These are phyloP conservation scores for Sula dactylatra DNA, from an alignment of 2,113 vertebrate genomes.

Conservation along the genomic window DNA sequence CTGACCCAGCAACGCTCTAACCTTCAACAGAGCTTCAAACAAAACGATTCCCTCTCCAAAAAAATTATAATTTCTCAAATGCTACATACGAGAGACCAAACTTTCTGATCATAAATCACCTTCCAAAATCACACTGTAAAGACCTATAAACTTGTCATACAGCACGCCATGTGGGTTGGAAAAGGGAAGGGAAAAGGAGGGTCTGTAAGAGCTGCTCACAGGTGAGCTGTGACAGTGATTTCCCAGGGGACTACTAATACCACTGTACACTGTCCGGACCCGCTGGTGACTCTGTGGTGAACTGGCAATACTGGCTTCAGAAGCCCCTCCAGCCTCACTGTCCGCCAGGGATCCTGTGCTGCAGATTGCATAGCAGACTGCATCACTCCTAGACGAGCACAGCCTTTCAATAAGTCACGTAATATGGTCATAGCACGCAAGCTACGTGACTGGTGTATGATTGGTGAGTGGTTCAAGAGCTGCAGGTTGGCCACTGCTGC, in stretches of 20 bases:
- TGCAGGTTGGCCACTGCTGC: neutral
- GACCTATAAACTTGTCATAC: neutral
- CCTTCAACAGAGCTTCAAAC: neutral
- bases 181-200: neutral
- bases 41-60: neutral
- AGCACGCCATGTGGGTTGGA: accelerated
- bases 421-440: accelerated
- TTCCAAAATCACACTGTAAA: neutral
- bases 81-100: neutral
- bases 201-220: neutral
- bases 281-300: neutral
- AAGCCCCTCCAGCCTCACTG: neutral
- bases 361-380: neutral
- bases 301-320: accelerated
- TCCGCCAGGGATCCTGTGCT: neutral
- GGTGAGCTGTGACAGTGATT: neutral
- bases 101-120: neutral
- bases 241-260: neutral
- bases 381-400: neutral
- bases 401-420: no score
- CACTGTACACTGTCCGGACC: accelerated
- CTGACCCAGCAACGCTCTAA: neutral
- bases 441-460: accelerated
- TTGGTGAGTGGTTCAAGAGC: accelerated
- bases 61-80: neutral